Base-by-base conservation (phyloP, 2,888 invertebrate species). In the Dione juno region DNA sequence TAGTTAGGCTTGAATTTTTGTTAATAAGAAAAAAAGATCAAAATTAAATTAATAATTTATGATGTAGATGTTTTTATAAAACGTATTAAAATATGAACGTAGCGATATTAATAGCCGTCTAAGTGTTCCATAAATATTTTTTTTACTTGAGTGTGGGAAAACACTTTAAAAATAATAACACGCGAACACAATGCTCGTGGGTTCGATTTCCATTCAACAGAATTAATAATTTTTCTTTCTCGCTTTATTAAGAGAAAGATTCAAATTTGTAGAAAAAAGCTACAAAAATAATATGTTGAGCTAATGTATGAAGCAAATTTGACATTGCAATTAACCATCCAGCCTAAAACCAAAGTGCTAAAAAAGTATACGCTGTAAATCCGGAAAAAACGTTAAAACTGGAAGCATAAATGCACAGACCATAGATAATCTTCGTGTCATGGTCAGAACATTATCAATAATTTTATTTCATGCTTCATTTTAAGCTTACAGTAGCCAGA, bases 401-500 rank as follows among this genome's bases (percentile, higher is more conserved):
- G 16, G 57, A 57, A 40, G 57, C 5, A 16, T 54, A 37, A 37
- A 57, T 13, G 37, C 37, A 57, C 16, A 16, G 11, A 57, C 37
- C 57, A 16, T 40, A 11, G 37, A 16, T 40, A 57, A 57, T 57
- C 16, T 16, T 40, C 7, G 37, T 57, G 57, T 57, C 57, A 57
- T 16, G 57, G 57, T 57, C 57, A 40, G 57, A 40, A 37, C 37
- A 57, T 57, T 57, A 57, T 40, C 40, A 40, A 57, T 40, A 57
- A 40, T 57, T 57, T 57, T 37, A 37, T 57, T 40, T 57, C 37
- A 57, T 57, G 57, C 37, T 40, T 40, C 6, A 57, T 57, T 57
- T 57, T 57, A 6, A 57, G 7, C 57, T 37, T 3, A 57, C 57
- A 16, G 57, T 16, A 57, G 57, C 37, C 37, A 10, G 11, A 2